phyloP scores from a whole-genome alignment of 2,113 vertebrate genomes.

The Oceanites oceanicus region DNA sequence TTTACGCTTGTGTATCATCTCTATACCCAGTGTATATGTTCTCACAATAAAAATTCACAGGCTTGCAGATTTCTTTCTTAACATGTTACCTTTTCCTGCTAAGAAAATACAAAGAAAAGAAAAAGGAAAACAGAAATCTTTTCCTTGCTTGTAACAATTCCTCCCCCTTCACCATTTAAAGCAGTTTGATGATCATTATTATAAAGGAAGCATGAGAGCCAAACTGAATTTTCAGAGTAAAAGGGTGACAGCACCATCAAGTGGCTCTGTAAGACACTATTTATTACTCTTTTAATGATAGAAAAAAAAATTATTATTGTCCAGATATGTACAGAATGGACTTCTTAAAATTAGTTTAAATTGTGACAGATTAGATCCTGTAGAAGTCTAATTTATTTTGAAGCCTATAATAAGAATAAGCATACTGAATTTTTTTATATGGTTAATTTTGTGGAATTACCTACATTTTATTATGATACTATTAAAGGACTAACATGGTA shows the following conservation, averaged over 20 bases:
- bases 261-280: neutral
- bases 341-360: neutral
- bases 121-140: neutral
- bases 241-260: conserved; percentile 54
- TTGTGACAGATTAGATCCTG: neutral
- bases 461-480: neutral
- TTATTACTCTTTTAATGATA: neutral
- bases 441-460: neutral
- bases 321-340: neutral
- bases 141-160: neutral
- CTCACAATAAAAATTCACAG: neutral
- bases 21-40: neutral
- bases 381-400: neutral
- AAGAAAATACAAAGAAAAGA: neutral
- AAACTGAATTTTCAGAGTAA: neutral
- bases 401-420: neutral
- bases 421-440: neutral
- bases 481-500: neutral
- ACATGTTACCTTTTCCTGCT: neutral
- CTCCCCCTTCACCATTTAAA: neutral
- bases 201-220: neutral
- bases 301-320: neutral
- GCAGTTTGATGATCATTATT: neutral
- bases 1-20: neutral
- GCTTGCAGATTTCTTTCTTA: neutral